These are phyloP conservation scores for Myrmophylax atrothorax DNA, from an alignment of 2,113 vertebrate genomes.

Conservation along the genomic window DNA sequence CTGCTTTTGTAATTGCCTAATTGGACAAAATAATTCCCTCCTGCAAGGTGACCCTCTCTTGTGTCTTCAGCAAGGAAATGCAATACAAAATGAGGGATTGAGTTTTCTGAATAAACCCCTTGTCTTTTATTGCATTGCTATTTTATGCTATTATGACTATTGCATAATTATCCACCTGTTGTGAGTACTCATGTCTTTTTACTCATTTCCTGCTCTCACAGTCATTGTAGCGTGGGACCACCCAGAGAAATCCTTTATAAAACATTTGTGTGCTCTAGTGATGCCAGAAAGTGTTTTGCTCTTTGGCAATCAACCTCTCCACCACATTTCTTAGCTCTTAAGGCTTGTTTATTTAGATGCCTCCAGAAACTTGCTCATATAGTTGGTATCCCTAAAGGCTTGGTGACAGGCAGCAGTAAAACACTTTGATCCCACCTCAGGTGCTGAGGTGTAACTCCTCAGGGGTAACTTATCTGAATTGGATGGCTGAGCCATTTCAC, in stretches of 20 bases:
- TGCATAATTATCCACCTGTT: constrained; percentile 22
- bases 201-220: background rate
- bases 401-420: background rate
- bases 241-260: background rate
- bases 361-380: background rate
- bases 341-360: background rate
- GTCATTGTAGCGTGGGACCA: background rate
- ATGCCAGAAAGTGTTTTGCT: constrained; percentile 28
- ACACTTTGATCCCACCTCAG: background rate
- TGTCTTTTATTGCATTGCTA: constrained; percentile 7
- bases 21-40: constrained; percentile 33
- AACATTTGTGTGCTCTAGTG: background rate
- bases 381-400: background rate
- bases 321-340: background rate
- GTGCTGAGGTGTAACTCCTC: background rate
- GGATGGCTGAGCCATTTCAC: background rate
- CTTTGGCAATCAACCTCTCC: background rate
- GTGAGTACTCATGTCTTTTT: background rate
- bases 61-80: background rate
- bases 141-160: background rate
- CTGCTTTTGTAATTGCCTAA: constrained; percentile 40
- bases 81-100: background rate
- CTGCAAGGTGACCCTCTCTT: constrained; percentile 6
- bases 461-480: background rate
- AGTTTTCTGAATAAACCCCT: background rate